Conservation (phyloP, 2,113 vertebrate genomes). For the Brachyistius frenatus region DNA sequence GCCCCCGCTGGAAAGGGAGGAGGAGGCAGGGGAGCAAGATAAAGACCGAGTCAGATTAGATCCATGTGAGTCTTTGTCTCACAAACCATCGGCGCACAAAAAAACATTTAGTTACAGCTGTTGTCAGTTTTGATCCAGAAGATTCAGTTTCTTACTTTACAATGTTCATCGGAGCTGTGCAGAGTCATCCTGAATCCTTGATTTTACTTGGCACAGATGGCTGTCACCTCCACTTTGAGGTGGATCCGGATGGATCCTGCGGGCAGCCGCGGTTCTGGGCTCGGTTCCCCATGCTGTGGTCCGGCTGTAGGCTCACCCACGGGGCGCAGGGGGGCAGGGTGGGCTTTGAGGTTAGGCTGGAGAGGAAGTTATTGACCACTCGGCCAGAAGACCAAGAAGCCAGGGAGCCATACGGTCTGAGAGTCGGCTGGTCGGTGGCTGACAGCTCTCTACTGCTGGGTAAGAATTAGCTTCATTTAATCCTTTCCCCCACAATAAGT, state of each 20-base stretch:
- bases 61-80: conserved; percentile 82
- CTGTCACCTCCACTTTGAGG: conserved; percentile 90
- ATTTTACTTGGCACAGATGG: conserved; percentile 78
- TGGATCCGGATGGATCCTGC: conserved; percentile 83
- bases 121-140: too few species aligned
- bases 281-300: conserved; percentile 89
- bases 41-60: conserved; percentile 85
- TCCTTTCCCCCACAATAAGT: background rate
- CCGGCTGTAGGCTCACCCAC: conserved; percentile 89
- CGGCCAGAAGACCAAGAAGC: conserved; percentile 61
- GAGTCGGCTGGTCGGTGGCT: conserved; percentile 90
- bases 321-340: conserved; percentile 86
- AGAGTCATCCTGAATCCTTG: background rate
- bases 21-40: conserved; percentile 82
- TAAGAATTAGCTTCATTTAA: conserved; percentile 59
- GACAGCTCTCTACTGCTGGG: conserved; percentile 87
- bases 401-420: conserved; percentile 80
- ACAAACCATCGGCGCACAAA: background rate
- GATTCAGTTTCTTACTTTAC: background rate
- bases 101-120: background rate
- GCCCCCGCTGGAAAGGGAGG: conserved; percentile 73
- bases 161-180: background rate
- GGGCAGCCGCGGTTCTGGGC: conserved; percentile 89
- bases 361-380: conserved; percentile 81
- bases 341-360: conserved; percentile 90